Percentiles rank a stretch among this genome's conserved stretches.
Evolutionary conservation across 2,888 invertebrate species (phyloP).

Genomic region (Endomychus coccineus): DNA sequence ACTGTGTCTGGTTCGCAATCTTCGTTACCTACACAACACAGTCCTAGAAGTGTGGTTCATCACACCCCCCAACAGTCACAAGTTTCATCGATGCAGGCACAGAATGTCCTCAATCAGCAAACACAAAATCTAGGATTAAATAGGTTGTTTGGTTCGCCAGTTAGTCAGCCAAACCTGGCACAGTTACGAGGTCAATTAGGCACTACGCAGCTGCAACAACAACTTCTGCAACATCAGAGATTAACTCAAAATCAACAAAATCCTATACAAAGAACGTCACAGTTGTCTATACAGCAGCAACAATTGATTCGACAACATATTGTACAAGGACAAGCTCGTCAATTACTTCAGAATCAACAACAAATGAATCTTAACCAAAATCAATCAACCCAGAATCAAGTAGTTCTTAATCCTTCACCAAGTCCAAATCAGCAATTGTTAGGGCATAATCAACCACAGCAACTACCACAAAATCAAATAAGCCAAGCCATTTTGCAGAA

Average conservation of each 20-base stretch:
- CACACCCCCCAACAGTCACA: slow-evolving; percentile 31
- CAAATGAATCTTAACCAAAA: slow-evolving; percentile 16
- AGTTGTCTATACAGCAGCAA: slow-evolving; percentile 25
- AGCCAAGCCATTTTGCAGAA: slow-evolving; percentile 37
- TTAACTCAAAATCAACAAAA: slow-evolving; percentile 23
- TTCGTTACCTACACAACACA: slow-evolving; percentile 24
- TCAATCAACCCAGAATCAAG: slow-evolving; percentile 13
- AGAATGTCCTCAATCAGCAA: slow-evolving; percentile 27
- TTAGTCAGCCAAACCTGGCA: slow-evolving; percentile 28
- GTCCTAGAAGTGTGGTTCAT: slow-evolving; percentile 40
- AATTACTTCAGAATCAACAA: slow-evolving; percentile 22
- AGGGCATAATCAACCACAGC: slow-evolving; percentile 22
- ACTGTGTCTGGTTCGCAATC: too few relatives aligned
- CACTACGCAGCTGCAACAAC: slow-evolving; percentile 35
- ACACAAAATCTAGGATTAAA: slow-evolving; percentile 24
- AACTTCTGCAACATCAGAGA: slow-evolving; percentile 30
- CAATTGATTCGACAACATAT: slow-evolving; percentile 33
- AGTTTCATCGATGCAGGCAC: slow-evolving; percentile 34
- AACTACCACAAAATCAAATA: slow-evolving; percentile 24
- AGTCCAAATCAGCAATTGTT: slow-evolving; percentile 16
- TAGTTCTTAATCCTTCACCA: slow-evolving; percentile 13
- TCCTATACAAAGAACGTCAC: slow-evolving; percentile 18
- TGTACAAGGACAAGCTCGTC: slow-evolving; percentile 26
- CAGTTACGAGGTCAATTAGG: slow-evolving; percentile 33
- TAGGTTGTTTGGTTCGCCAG: slow-evolving; percentile 33